phyloP scores from a whole-genome alignment of 2,888 invertebrate species.

The Euclidia mi region DNA sequence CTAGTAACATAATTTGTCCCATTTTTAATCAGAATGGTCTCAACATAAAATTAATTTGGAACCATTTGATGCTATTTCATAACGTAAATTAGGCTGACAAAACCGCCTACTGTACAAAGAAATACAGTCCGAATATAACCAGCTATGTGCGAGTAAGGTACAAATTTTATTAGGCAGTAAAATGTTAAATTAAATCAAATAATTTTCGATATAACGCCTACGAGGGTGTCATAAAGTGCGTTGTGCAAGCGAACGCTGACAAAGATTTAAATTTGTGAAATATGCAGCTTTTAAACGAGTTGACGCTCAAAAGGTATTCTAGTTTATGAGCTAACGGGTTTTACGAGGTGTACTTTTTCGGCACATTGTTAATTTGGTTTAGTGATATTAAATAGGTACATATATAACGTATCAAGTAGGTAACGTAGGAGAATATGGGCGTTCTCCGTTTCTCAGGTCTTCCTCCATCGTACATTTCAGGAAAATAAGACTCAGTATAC shows the following conservation, averaged over 20 bases:
- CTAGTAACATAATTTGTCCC: background rate
- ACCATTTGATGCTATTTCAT: no score
- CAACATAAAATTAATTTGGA: no score
- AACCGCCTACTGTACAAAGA: background rate
- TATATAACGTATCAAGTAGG: no score
- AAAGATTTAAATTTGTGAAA: slow-evolving; percentile 32
- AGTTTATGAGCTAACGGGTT: background rate
- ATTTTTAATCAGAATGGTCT: no score
- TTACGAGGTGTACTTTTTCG: no score
- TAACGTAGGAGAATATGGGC: no score
- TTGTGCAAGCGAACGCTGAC: slow-evolving; percentile 40
- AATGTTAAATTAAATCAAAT: slow-evolving; percentile 62
- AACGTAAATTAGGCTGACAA: background rate
- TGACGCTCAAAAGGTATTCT: slow-evolving; percentile 3
- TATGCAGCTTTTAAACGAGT: slow-evolving; percentile 12
- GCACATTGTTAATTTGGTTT: background rate
- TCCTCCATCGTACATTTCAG: no score
- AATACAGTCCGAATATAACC: slow-evolving; percentile 3
- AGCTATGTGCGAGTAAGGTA: slow-evolving; percentile 48
- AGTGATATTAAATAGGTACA: no score
- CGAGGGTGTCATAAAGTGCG: slow-evolving; percentile 33
- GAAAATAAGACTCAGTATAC: no score
- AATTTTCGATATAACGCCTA: slow-evolving; percentile 53
- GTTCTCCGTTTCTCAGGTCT: no score
- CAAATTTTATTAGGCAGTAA: slow-evolving; percentile 61